Percentiles rank a stretch among this genome's conserved stretches.
Conservation (phyloP, 2,113 vertebrate species). For the Onychostruthus taczanowskii region DNA sequence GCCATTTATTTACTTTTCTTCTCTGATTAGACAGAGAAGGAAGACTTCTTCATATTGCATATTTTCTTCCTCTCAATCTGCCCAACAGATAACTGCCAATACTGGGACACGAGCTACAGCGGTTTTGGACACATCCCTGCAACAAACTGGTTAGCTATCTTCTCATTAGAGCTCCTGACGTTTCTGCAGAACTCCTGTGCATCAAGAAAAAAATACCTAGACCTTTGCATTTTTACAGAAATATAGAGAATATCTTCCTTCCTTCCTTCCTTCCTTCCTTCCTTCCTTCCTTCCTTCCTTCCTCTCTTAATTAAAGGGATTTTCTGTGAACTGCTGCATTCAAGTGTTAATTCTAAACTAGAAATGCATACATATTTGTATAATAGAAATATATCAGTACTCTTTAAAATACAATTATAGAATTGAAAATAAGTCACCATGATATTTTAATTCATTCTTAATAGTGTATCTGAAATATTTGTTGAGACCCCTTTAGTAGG, state of each 20-base stretch:
- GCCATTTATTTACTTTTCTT: constrained; percentile 6
- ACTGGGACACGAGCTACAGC: background rate
- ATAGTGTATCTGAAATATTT: background rate
- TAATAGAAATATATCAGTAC: background rate
- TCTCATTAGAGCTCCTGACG: background rate
- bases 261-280: background rate
- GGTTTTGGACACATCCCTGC: background rate
- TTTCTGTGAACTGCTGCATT: background rate
- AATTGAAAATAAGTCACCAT: background rate
- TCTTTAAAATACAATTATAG: background rate
- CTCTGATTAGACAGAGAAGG: background rate
- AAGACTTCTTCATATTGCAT: background rate
- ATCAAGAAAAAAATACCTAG: background rate
- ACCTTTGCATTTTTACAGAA: background rate
- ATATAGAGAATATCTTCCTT: too few relatives aligned
- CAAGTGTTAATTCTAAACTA: background rate
- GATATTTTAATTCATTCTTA: background rate
- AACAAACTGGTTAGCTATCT: background rate
- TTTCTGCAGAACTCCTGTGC: background rate
- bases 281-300: background rate
- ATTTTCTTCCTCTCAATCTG: background rate
- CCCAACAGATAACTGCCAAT: background rate
- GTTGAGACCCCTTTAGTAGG: background rate
- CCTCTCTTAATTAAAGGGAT: background rate
- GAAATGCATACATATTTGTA: background rate